Conservation (phyloP, 1,140 invertebrate genomes). For the Himalopsyche phryganea region DNA sequence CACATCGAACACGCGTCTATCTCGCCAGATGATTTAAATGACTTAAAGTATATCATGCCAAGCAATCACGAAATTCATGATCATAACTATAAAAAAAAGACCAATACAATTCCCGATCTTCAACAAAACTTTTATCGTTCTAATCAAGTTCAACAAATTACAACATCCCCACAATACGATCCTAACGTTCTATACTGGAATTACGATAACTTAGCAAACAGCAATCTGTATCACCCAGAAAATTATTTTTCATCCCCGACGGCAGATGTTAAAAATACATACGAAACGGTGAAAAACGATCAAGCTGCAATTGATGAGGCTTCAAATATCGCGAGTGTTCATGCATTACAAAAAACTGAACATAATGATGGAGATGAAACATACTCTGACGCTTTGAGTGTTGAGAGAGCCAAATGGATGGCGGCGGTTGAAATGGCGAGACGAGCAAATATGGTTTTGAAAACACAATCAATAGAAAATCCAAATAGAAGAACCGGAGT, state of each 20-base stretch:
- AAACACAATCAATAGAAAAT: slow-evolving; percentile 6
- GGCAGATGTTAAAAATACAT: neutral
- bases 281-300: neutral
- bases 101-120: neutral
- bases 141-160: neutral
- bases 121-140: neutral
- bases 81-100: too few relatives aligned
- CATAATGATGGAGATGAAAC: neutral
- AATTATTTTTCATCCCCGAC: slow-evolving; percentile 1
- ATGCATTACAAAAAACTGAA: neutral
- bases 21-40: slow-evolving; percentile 4
- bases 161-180: neutral
- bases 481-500: slow-evolving; percentile 26
- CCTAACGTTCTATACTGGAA: neutral
- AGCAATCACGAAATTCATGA: neutral
- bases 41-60: slow-evolving; percentile 11
- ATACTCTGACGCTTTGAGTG: neutral
- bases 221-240: slow-evolving; percentile 3
- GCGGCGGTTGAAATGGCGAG: slow-evolving; percentile 25
- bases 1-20: neutral
- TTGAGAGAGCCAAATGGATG: slow-evolving; percentile 6
- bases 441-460: slow-evolving; percentile 17
- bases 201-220: neutral
- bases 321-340: neutral
- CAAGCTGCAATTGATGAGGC: neutral